Conservation (phyloP, 2,797 vertebrate species). For the Thripadectes ignobilis region DNA sequence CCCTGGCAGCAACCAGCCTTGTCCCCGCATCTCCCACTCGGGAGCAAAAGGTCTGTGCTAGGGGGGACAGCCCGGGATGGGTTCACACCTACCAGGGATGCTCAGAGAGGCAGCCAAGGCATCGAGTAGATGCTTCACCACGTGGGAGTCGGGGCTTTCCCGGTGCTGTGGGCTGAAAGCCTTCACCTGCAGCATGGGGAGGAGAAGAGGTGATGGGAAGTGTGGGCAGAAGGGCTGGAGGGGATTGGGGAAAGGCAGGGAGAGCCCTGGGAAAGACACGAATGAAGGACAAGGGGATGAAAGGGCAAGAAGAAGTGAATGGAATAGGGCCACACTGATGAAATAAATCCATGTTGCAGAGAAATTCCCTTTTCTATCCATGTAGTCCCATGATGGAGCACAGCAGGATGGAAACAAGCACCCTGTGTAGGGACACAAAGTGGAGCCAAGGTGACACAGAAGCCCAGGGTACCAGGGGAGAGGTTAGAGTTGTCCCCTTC, state of each 20-base stretch:
- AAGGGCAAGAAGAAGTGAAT: neutral
- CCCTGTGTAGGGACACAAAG: fast-evolving
- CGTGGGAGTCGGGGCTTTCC: fast-evolving
- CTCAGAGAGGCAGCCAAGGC: neutral
- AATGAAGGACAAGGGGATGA: neutral
- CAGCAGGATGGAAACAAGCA: neutral
- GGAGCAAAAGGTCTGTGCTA: neutral
- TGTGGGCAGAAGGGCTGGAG: neutral
- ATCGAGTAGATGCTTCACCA: fast-evolving
- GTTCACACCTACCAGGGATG: fast-evolving
- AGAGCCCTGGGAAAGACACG: neutral
- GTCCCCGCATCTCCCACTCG: neutral
- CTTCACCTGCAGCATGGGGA: neutral
- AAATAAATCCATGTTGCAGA: neutral
- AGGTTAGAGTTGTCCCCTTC: neutral
- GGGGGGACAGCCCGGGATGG: neutral
- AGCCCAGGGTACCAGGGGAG: neutral
- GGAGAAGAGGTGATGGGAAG: neutral
- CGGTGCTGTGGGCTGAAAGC: neutral
- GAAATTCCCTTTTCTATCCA: neutral
- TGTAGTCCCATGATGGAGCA: fast-evolving
- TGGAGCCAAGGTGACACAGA: neutral
- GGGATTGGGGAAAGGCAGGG: neutral
- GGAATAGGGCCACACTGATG: neutral
- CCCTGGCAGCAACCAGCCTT: neutral